Evolutionary conservation across 2,888 invertebrate species (phyloP).

Genomic region (Scaptomyza cyrtandrae): DNA sequence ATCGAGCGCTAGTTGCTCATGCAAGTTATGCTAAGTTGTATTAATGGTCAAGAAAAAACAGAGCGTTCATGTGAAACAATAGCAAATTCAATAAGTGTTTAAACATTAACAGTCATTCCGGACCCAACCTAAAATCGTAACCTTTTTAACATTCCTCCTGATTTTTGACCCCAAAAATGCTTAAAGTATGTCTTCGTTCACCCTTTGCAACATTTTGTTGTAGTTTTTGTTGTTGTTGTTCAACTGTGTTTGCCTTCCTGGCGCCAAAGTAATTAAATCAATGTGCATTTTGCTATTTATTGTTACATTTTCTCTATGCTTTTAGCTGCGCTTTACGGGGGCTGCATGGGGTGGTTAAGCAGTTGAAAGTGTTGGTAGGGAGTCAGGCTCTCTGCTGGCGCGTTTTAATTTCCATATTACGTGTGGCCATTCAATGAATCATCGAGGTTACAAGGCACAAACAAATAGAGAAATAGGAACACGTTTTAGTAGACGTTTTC

Average conservation of each 20-base stretch:
- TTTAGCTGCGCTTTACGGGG: constrained; percentile 5
- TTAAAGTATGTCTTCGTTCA: constrained; percentile 38
- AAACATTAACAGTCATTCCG: background rate
- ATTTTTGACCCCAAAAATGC: constrained; percentile 12
- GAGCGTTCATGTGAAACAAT: constrained; percentile 5
- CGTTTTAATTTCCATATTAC: constrained; percentile 78
- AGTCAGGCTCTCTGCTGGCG: constrained; percentile 17
- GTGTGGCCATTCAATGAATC: constrained; percentile 79
- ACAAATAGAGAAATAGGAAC: constrained; percentile 10
- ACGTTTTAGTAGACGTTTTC: constrained; percentile 34
- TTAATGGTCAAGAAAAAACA: constrained; percentile 8
- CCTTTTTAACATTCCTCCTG: constrained; percentile 3
- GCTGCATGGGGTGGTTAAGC: background rate
- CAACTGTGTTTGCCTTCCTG: constrained; percentile 16
- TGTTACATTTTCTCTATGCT: background rate
- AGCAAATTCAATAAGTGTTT: background rate
- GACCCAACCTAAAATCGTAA: background rate
- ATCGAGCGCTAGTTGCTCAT: constrained; percentile 4
- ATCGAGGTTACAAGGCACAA: constrained; percentile 45
- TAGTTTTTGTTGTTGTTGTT: constrained; percentile 17
- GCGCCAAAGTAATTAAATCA: constrained; percentile 61
- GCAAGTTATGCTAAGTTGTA: constrained; percentile 8
- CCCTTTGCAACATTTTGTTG: constrained; percentile 24
- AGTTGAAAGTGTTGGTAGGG: background rate
- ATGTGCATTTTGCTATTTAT: constrained; percentile 44